Evolutionary conservation across 2,113 vertebrate genomes (phyloP).

Genomic region (Microtus ochrogaster): DNA sequence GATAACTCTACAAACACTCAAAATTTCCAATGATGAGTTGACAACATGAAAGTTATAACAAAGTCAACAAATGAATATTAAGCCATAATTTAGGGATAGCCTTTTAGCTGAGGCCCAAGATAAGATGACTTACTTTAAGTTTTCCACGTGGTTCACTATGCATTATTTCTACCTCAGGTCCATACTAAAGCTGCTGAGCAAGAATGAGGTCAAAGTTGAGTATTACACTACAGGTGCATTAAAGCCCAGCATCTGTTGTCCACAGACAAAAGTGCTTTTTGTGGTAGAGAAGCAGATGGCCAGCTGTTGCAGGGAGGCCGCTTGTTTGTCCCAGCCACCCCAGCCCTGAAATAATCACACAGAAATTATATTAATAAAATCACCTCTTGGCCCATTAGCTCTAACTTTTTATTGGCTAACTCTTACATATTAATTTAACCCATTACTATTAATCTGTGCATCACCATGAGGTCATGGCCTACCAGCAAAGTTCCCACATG

Average conservation of each 20-base stretch:
- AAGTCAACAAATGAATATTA: not conserved
- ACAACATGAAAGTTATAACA: not conserved
- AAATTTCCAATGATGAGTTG: constrained; percentile 8
- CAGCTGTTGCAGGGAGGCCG: not conserved
- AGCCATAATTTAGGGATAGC: not conserved
- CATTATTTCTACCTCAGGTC: not conserved
- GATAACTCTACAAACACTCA: not conserved
- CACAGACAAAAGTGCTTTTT: not conserved
- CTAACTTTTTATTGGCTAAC: too few relatives aligned
- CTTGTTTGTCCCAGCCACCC: too few relatives aligned
- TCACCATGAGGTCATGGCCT: too few relatives aligned
- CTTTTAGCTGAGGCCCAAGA: not conserved
- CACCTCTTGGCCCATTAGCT: too few relatives aligned
- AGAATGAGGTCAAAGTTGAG: not conserved
- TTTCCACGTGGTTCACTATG: not conserved
- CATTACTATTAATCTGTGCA: too few relatives aligned
- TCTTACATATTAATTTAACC: too few relatives aligned
- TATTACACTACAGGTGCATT: not conserved
- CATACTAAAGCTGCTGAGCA: not conserved
- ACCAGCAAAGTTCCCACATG: too few relatives aligned
- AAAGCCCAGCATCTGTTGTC: not conserved
- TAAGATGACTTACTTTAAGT: too few relatives aligned
- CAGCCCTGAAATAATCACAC: too few relatives aligned
- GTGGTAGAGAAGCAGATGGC: not conserved
- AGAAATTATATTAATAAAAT: too few relatives aligned